Evolutionary conservation across 2,888 invertebrate species (phyloP).

Genomic region (Leucophora obtusa): DNA sequence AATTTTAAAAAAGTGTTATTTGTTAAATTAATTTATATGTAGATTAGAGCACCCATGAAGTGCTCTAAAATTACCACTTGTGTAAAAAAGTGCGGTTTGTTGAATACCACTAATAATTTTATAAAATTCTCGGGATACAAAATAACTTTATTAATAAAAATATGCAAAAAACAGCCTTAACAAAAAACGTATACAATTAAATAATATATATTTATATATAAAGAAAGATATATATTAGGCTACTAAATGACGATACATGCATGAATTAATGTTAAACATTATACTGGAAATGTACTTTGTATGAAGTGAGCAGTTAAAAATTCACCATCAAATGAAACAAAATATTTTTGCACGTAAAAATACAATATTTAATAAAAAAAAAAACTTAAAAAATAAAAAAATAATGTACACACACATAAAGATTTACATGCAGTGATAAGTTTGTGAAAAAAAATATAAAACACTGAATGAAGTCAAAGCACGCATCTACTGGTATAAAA

Average conservation of each 20-base stretch:
- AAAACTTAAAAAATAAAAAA: background rate
- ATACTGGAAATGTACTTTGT: no score
- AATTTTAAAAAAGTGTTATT: background rate
- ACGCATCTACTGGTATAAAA: conserved; percentile 33
- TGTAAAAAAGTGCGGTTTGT: no score
- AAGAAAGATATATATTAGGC: no score
- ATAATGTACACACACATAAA: conserved; percentile 22
- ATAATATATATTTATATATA: no score
- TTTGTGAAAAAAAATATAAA: background rate
- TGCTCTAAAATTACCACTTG: no score
- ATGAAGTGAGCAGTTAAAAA: background rate
- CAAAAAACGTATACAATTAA: no score
- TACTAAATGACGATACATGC: background rate
- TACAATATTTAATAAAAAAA: conserved; percentile 25
- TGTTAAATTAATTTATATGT: no score
- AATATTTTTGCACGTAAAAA: conserved; percentile 29
- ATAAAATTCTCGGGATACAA: no score
- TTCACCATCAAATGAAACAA: background rate
- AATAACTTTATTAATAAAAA: no score
- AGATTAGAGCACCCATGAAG: no score
- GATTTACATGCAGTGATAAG: conserved; percentile 48
- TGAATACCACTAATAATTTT: no score
- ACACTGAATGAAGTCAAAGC: conserved; percentile 34
- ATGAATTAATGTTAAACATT: background rate
- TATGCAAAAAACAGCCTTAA: no score